Percentiles rank a stretch among this genome's conserved stretches.
phyloP scores from a whole-genome alignment of 2,888 invertebrate species.

The Harmothoe impar region DNA sequence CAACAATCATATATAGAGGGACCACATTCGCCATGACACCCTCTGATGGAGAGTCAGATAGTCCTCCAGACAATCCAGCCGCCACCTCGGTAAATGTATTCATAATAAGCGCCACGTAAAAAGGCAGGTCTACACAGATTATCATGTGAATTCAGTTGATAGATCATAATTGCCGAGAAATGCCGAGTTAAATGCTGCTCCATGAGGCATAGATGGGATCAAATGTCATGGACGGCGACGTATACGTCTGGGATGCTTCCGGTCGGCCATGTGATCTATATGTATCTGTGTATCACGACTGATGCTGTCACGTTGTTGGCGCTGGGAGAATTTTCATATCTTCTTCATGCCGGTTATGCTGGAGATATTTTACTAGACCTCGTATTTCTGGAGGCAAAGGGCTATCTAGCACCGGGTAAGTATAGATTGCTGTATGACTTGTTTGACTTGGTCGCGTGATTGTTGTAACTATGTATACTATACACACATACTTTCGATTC shows the following conservation, averaged over 20 bases:
- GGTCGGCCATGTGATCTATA: background rate
- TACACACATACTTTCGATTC: no score
- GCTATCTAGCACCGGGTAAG: no score
- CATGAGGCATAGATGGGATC: background rate
- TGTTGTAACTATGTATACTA: no score
- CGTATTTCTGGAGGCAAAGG: no score
- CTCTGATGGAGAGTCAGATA: background rate
- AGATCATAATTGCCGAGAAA: background rate
- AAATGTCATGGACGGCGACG: background rate
- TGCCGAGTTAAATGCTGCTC: background rate
- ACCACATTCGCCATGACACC: background rate
- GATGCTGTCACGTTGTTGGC: no score
- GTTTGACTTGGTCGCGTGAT: no score
- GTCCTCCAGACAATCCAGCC: no score
- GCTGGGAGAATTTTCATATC: no score
- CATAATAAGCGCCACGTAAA: background rate
- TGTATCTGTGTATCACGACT: background rate
- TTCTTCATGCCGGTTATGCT: no score
- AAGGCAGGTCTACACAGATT: background rate
- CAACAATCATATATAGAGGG: background rate
- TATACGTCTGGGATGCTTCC: constrained; percentile 12
- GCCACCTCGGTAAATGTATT: background rate
- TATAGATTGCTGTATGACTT: no score
- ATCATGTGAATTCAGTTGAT: background rate
- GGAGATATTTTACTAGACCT: no score